Conservation (phyloP, 2,797 vertebrate species). For the Argyrosomus regius region DNA sequence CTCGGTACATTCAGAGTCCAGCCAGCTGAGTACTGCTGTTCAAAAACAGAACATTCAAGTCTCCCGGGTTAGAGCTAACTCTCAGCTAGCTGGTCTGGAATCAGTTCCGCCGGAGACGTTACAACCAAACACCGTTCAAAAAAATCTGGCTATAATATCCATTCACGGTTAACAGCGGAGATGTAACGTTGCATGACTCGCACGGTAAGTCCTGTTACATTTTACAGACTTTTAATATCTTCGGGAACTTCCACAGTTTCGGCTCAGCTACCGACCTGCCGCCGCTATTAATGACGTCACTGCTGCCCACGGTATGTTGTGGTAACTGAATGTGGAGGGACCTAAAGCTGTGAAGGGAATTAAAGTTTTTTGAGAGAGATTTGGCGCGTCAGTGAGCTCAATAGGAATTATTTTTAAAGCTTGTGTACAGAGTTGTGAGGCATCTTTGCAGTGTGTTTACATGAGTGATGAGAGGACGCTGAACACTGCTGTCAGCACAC, state of each 20-base stretch:
- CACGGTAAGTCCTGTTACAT: no score
- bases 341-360: no score
- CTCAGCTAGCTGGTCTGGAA: conserved; percentile 4
- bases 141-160: no score
- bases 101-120: conserved; percentile 11
- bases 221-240: background rate
- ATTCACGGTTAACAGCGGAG: background rate
- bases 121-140: background rate
- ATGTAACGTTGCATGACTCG: background rate
- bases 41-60: background rate
- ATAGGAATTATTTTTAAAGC: no score
- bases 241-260: background rate
- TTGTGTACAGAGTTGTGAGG: no score
- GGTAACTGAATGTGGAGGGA: no score
- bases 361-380: background rate
- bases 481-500: no score
- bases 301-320: no score
- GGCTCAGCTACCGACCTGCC: background rate
- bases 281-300: background rate
- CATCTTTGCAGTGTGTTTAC: no score
- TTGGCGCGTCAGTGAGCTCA: background rate
- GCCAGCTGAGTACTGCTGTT: rapidly evolving
- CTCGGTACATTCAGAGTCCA: background rate
- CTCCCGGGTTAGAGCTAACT: conserved; percentile 35
- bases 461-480: no score